Conservation (phyloP, 2,888 invertebrate species). For the Tineola bisselliella region DNA sequence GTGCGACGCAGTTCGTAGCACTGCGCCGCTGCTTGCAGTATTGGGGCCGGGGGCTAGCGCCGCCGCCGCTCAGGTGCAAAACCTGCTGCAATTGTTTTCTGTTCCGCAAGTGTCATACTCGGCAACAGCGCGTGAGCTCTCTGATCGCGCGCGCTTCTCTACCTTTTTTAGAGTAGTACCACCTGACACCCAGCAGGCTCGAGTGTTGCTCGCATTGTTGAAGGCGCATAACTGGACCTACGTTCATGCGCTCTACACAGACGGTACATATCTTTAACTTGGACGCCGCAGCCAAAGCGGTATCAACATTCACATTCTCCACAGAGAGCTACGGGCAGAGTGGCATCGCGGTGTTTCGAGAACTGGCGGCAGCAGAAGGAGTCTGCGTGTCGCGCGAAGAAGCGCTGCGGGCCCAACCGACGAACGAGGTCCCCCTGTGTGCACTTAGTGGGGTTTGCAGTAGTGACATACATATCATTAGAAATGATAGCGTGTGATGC, state of each 20-base stretch:
- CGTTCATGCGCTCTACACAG: conserved; percentile 75
- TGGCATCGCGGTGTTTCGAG: conserved; percentile 78
- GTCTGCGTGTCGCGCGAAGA: conserved; percentile 76
- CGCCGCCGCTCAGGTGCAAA: conserved; percentile 77
- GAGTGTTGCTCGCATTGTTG: conserved; percentile 75
- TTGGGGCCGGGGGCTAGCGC: conserved; percentile 80
- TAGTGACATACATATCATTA: no score
- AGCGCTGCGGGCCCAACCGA: conserved; percentile 29
- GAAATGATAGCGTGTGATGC: neutral
- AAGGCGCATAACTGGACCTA: conserved; percentile 80
- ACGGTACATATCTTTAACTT: conserved; percentile 57
- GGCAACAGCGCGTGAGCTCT: conserved; percentile 78
- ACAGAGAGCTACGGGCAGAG: conserved; percentile 81
- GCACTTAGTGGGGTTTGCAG: no score
- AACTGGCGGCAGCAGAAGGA: conserved; percentile 71
- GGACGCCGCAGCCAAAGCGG: no score
- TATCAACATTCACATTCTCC: no score
- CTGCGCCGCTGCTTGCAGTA: conserved; percentile 70
- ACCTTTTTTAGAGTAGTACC: conserved; percentile 83
- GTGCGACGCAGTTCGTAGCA: conserved; percentile 41
- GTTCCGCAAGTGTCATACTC: conserved; percentile 73
- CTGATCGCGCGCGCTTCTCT: conserved; percentile 77
- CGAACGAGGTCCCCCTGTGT: neutral
- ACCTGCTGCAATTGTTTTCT: conserved; percentile 75
- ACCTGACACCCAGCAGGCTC: conserved; percentile 80